Conservation (phyloP, 2,797 vertebrate genomes). For the Anguilla anguilla region DNA sequence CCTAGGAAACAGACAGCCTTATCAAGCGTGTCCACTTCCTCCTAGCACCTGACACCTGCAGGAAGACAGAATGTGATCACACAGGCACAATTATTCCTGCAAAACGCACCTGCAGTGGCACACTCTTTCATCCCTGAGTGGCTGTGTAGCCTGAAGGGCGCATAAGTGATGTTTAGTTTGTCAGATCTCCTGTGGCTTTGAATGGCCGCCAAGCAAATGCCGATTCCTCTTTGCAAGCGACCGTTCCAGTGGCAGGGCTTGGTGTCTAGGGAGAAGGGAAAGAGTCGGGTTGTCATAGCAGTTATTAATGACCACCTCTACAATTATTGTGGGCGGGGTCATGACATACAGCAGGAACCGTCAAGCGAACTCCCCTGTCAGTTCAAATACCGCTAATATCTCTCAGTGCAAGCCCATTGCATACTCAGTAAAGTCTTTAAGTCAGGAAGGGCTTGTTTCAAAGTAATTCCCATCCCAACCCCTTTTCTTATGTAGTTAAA, state of each 20-base stretch:
- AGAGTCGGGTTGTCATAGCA: neutral
- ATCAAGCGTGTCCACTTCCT: conserved; percentile 42
- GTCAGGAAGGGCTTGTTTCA: neutral
- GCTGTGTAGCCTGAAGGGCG: neutral
- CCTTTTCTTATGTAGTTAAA: too few species aligned
- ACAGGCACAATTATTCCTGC: neutral
- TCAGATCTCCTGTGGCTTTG: neutral
- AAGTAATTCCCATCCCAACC: neutral
- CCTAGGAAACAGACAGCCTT: conserved; percentile 70
- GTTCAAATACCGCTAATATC: neutral
- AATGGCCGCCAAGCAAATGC: neutral
- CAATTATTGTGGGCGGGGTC: neutral
- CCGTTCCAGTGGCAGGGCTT: neutral
- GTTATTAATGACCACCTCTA: neutral
- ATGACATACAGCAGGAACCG: neutral
- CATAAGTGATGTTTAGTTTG: neutral
- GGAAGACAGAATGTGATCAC: neutral
- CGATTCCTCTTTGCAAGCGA: too few species aligned
- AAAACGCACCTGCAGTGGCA: neutral
- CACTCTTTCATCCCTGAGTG: neutral
- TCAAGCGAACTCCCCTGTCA: neutral
- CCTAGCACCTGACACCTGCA: neutral
- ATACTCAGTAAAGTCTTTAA: neutral
- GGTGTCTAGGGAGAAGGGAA: neutral
- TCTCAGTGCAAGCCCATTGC: neutral